Evolutionary conservation across 2,888 invertebrate genomes (phyloP), one percentile per base, ranked within the genome.

Genomic region (Laspeyria flexula): DNA sequence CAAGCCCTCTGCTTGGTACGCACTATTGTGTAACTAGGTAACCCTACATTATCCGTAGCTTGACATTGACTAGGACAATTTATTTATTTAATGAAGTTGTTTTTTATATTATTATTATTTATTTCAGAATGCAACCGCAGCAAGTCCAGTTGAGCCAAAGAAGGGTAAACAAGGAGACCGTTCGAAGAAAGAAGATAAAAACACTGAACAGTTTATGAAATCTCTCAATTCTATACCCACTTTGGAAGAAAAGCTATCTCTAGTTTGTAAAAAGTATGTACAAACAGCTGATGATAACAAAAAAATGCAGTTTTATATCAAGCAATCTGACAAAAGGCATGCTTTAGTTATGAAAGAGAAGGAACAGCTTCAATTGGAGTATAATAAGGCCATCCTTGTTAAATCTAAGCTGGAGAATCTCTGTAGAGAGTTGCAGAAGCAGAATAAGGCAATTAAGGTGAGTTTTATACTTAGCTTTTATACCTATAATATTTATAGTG

Each of bases 361-460:
- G 70, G 97, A 98, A 64, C 95, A 96, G 66, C 81, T 96, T 38
- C 96, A 97, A 76, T 93, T 95, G 42, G 98, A 98, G 74, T 95
- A 96, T 58, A 96, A 96, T 65, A 97, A 97, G 86, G 95, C 95
- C 40, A 93, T 97, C 43, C 93, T 97, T 38, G 95, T 97, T 38
- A 95, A 96, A 61, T 96, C 96, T 18, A 96, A 97, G 76, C 88
- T 99, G 65, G 98, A 99, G 83, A 96, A 96, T 78, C 93, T 99
- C 3, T 99, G 99, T 79, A 91, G 99, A 7, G 98, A 99, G 82
- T 93, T 99, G 35, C 99, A 99, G 86, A 96, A 96, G 78, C 96
- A 98, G 72, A 98, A 98, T 80, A 98, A 98, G 83, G 94, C 96
- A 41, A 96, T 98, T 12, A 97, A 97, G 93, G 96, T 96, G 16